phyloP scores from a whole-genome alignment of 2,888 invertebrate species.

The Brachypalpus laphriformis region DNA sequence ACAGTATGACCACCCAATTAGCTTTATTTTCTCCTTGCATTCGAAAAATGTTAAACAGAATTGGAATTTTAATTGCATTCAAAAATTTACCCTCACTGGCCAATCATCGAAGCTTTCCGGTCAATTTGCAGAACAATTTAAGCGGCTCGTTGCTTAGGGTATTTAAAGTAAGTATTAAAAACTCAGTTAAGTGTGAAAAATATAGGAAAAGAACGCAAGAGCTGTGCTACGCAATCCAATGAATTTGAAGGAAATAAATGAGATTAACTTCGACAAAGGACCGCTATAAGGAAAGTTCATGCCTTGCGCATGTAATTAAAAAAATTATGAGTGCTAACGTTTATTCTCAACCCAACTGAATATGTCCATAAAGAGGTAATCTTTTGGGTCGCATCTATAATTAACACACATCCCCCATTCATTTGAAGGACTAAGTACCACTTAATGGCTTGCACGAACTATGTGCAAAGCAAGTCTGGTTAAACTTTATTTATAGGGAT shows the following conservation, averaged over 20 bases:
- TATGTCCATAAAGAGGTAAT: no score
- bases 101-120: constrained; percentile 62
- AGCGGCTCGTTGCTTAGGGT: constrained; percentile 26
- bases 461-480: no score
- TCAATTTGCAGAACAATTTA: constrained; percentile 61
- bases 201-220: neutral
- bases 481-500: no score
- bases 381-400: no score
- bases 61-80: constrained; percentile 49
- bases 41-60: constrained; percentile 23
- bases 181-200: neutral
- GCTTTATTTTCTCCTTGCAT: constrained; percentile 1
- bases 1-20: constrained; percentile 48
- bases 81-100: constrained; percentile 30
- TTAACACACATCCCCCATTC: no score
- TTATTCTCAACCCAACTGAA: no score
- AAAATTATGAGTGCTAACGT: no score
- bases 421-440: no score
- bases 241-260: neutral
- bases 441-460: no score
- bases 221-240: neutral
- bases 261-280: no score
- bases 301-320: no score
- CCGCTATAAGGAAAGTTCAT: no score
- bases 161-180: neutral